These are phyloP conservation scores for Euura lappo DNA, from an alignment of 1,140 invertebrate species.

Conservation along the genomic window DNA sequence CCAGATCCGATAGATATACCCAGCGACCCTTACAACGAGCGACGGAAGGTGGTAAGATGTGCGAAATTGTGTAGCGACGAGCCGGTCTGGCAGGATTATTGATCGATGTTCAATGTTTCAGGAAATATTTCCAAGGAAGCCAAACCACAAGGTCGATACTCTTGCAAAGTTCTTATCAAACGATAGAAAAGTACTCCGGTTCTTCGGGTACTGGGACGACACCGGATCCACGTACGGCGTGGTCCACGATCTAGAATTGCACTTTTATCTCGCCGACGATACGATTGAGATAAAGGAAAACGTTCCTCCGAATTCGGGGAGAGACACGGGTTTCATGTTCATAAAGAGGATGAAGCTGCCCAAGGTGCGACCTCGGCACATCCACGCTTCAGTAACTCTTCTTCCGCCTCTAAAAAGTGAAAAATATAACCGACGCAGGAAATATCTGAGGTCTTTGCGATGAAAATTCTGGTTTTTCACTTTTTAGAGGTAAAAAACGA, in stretches of 20 bases:
- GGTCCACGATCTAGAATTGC: constrained; percentile 76
- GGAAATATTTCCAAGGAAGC: constrained; percentile 61
- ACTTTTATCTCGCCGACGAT: constrained; percentile 87
- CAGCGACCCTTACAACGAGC: constrained; percentile 61
- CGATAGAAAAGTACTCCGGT: constrained; percentile 80
- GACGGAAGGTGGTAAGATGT: constrained; percentile 51
- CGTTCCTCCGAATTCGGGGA: constrained; percentile 71
- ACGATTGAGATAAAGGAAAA: constrained; percentile 88
- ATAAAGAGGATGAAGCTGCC: constrained; percentile 79
- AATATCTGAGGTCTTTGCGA: constrained; percentile 16
- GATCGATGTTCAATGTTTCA: constrained; percentile 17
- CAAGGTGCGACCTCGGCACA: constrained; percentile 73
- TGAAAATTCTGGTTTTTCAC: constrained; percentile 2
- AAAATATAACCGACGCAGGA: constrained; percentile 15
- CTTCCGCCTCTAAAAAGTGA: constrained; percentile 23
- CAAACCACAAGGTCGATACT: constrained; percentile 58
- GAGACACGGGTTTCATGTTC: constrained; percentile 73
- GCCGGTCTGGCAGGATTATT: not conserved
- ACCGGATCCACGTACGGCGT: constrained; percentile 73
- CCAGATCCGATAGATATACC: constrained; percentile 71
- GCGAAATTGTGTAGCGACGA: not conserved
- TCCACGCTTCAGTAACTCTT: not conserved
- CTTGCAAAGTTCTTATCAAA: constrained; percentile 78
- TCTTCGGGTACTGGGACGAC: constrained; percentile 92
- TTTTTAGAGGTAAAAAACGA: not conserved